These are phyloP conservation scores for Ichneumoninae sp. DNA, from an alignment of 2,888 invertebrate genomes.

Conservation along the genomic window DNA sequence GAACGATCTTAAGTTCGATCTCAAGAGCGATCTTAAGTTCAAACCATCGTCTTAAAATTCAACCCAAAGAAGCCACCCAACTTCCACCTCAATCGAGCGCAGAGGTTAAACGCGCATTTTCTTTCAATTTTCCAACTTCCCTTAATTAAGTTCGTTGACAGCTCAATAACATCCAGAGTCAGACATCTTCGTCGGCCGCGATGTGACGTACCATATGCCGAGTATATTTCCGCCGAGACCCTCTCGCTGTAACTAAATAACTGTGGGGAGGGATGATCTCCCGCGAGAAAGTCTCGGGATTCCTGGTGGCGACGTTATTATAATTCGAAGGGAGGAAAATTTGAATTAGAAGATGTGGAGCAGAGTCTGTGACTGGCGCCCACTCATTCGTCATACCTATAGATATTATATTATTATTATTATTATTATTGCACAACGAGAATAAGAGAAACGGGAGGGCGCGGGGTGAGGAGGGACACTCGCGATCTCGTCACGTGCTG, in stretches of 20 bases:
- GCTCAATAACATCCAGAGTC: not conserved
- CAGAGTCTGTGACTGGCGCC: slow-evolving; percentile 63
- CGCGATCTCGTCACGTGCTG: slow-evolving; percentile 67
- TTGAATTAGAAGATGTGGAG: slow-evolving; percentile 70
- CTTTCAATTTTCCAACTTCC: not conserved
- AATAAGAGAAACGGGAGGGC: slow-evolving; percentile 42
- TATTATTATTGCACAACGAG: slow-evolving; percentile 26
- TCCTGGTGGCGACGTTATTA: slow-evolving; percentile 68
- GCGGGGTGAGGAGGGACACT: slow-evolving; percentile 64
- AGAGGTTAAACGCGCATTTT: not conserved
- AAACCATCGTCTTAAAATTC: no score
- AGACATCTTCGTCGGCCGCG: slow-evolving; percentile 5
- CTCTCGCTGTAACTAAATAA: slow-evolving; percentile 61
- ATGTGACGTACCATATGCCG: slow-evolving; percentile 62
- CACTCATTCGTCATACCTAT: slow-evolving; percentile 49
- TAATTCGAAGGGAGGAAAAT: slow-evolving; percentile 72
- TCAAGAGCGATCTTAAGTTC: no score
- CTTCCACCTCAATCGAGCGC: not conserved
- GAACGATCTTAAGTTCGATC: no score
- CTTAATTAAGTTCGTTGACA: slow-evolving; percentile 8
- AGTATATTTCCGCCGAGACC: slow-evolving; percentile 42
- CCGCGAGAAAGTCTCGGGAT: slow-evolving; percentile 60
- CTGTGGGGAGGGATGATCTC: slow-evolving; percentile 28
- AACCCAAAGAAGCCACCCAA: no score
- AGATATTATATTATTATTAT: slow-evolving; percentile 36